Evolutionary conservation across 2,888 invertebrate genomes (phyloP), one percentile per base, ranked within the genome.

Genomic region (Deilephila porcellus): DNA sequence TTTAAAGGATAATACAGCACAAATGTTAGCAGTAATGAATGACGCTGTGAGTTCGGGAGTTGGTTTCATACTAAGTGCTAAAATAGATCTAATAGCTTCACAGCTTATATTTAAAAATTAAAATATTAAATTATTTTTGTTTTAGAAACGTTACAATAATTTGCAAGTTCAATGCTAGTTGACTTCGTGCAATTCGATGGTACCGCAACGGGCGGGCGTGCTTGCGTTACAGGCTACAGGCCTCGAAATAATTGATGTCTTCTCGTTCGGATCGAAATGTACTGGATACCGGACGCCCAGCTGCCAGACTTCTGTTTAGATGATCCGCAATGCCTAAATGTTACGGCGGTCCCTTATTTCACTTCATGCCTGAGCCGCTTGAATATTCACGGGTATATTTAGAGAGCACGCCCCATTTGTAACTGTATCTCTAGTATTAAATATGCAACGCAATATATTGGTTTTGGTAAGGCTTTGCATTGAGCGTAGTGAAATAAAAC

Each of bases 231-330:
- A 77, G 82, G 81, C 78, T 37, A 80, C 81, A 77, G 82, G 81
- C 78, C 82, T 73, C 79, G 81, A 85, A 87, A 88, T 89, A 88
- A 89, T 88, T 88, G 85, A 88, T 88, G 85, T 83, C 83, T 82
- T 83, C 84, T 84, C 82, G 80, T 81, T 78, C 80, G 82, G 76
- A 82, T 76, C 73, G 82, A 84, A 84, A 84, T 82, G 80, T 82
- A 52, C 67, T 76, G 76, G 79, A 77, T 78, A 76, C 75, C 75
- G 52, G 76, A 75, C 75, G 73, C 71, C 76, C 72, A 59, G 76
- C 78, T 76, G 72, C 60, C 72, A 53, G 72, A 71, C 60, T 60
- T 67, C 45, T 52, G 67, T 67, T 67, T 52, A 5, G 67, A 67
- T 67, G 67, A 52, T 67, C 67, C 67, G 67, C 67, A 67, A 67